Evolutionary conservation across 1,140 invertebrate species (phyloP).

Genomic region (Rhagoletis zephyria): DNA sequence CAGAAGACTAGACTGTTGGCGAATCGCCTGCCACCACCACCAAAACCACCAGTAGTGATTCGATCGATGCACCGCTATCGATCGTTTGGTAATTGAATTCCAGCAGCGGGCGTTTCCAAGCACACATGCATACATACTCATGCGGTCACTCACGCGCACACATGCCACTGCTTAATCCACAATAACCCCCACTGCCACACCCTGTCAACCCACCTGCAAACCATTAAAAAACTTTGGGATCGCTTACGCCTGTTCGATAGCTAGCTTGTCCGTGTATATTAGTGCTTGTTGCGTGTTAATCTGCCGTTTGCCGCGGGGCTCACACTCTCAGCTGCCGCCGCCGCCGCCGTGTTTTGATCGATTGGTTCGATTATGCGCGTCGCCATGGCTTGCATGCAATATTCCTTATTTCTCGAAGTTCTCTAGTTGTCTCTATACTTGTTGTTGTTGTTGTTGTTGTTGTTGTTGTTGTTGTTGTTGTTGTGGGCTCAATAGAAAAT

Average conservation of each 20-base stretch:
- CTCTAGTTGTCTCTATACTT: slow-evolving; percentile 38
- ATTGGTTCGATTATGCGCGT: slow-evolving; percentile 68
- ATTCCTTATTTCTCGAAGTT: neutral
- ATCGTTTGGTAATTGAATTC: slow-evolving; percentile 67
- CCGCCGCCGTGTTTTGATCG: slow-evolving; percentile 68
- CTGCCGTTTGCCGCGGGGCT: slow-evolving; percentile 42
- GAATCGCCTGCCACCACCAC: slow-evolving; percentile 24
- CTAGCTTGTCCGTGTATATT: slow-evolving; percentile 33
- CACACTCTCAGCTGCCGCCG: slow-evolving; percentile 58
- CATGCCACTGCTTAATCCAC: slow-evolving; percentile 44
- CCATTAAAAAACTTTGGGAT: neutral
- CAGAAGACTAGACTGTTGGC: neutral
- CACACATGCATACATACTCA: neutral
- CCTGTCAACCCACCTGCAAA: slow-evolving; percentile 55
- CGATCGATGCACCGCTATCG: slow-evolving; percentile 43
- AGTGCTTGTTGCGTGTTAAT: slow-evolving; percentile 64
- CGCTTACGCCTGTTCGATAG: neutral
- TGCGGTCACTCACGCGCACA: neutral
- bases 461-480: slow-evolving; percentile 48
- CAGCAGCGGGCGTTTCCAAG: slow-evolving; percentile 67
- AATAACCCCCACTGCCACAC: neutral
- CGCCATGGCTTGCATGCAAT: slow-evolving; percentile 27
- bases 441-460: slow-evolving; percentile 51
- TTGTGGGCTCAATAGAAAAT: neutral
- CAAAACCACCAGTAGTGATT: neutral